phyloP scores from a whole-genome alignment of 1,140 invertebrate genomes.

The Nylanderia fulva region DNA sequence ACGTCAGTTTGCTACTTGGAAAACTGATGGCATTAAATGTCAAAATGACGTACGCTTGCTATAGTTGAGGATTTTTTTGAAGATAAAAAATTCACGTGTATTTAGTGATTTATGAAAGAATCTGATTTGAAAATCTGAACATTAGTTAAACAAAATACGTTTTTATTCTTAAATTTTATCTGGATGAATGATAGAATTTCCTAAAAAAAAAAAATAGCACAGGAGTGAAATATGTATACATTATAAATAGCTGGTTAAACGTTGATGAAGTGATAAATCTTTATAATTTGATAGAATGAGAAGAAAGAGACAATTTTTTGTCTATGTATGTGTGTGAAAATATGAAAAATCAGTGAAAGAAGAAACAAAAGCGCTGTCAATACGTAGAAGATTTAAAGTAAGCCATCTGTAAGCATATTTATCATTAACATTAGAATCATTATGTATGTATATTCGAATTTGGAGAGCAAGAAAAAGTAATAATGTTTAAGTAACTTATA shows the following conservation, averaged over 20 bases:
- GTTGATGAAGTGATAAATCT: constrained; percentile 1
- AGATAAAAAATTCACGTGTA: neutral
- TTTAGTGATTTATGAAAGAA: neutral
- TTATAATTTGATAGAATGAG: constrained; percentile 32
- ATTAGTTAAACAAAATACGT: neutral
- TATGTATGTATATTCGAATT: constrained; percentile 38
- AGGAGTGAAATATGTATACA: constrained; percentile 22
- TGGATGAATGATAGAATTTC: neutral
- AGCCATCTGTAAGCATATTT: neutral
- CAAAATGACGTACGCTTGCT: too few relatives aligned
- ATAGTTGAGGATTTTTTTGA: too few relatives aligned
- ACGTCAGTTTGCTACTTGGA: too few relatives aligned
- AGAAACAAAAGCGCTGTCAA: constrained; percentile 20
- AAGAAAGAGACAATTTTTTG: neutral
- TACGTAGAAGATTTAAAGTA: constrained; percentile 24
- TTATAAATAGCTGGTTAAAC: constrained; percentile 36
- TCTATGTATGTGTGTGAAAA: neutral
- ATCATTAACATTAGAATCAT: constrained; percentile 37
- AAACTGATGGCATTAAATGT: too few relatives aligned
- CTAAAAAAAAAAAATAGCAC: neutral
- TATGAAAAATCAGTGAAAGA: neutral
- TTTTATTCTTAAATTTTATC: constrained; percentile 30
- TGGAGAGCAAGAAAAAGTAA: constrained; percentile 2
- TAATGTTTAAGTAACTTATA: constrained; percentile 47
- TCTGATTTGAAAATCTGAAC: constrained; percentile 15